Percentiles rank a stretch among this genome's conserved stretches.
Conservation (phyloP, 2,113 vertebrate genomes). For the Octodon degus region DNA sequence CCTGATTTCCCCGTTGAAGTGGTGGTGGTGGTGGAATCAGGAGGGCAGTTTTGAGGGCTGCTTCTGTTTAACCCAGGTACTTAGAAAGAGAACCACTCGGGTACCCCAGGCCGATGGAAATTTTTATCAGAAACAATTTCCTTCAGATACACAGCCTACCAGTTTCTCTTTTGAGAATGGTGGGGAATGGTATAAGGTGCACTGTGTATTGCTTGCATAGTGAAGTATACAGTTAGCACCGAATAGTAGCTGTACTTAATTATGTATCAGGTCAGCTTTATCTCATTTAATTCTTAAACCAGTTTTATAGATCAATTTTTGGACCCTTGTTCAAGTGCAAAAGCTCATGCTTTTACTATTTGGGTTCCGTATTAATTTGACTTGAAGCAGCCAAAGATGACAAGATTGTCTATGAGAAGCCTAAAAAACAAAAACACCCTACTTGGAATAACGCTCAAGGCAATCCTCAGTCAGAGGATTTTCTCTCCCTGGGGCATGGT, state of each 20-base stretch:
- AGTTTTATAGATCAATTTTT: slow-evolving; percentile 30
- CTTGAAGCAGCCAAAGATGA: neutral
- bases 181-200: neutral
- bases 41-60: neutral
- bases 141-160: neutral
- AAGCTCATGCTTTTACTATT: neutral
- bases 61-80: neutral
- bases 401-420: neutral
- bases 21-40: neutral
- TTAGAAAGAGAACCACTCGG: neutral
- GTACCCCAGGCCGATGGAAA: neutral
- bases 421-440: neutral
- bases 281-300: slow-evolving; percentile 43
- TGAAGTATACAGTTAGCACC: neutral
- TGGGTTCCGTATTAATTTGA: neutral
- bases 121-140: slow-evolving; percentile 18
- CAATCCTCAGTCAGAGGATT: neutral
- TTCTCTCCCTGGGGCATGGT: neutral
- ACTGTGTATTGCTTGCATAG: neutral
- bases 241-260: neutral
- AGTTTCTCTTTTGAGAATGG: slow-evolving; percentile 33
- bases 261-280: neutral
- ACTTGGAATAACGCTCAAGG: neutral
- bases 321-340: neutral
- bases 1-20: slow-evolving; percentile 10